These are phyloP conservation scores for Toxotes lorentzi DNA, from an alignment of 2,797 vertebrate species.

Conservation along the genomic window DNA sequence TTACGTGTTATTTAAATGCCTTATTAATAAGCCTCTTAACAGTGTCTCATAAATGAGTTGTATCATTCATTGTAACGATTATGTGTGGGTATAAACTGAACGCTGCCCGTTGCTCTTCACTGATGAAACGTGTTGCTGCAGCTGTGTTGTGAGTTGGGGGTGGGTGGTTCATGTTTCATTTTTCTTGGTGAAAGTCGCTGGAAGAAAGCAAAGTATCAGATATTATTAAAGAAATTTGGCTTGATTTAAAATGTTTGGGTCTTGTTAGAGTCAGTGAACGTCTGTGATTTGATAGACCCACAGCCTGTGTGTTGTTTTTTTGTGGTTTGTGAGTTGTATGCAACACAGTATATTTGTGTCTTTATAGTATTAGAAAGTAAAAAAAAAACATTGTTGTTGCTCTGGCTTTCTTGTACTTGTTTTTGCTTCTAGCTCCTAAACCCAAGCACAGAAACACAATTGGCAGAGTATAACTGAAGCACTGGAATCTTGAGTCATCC, in stretches of 20 bases:
- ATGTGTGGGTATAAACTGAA: neutral
- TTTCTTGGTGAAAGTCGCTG: neutral
- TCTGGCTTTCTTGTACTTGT: constrained; percentile 6
- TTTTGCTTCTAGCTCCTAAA: constrained; percentile 15
- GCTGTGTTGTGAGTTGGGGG: neutral
- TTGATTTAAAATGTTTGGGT: neutral
- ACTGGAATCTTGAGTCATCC: constrained; percentile 35
- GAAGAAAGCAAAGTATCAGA: neutral
- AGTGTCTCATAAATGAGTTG: neutral
- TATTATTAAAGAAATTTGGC: neutral
- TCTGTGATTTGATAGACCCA: neutral
- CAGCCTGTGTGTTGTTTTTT: neutral
- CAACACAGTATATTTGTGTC: neutral
- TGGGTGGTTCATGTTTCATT: neutral
- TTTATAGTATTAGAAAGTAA: neutral
- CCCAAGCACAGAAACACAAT: constrained; percentile 22
- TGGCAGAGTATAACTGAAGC: constrained; percentile 39
- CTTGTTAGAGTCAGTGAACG: neutral
- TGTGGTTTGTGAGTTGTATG: constrained; percentile 1
- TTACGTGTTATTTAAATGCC: neutral
- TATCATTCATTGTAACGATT: neutral
- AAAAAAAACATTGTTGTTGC: neutral
- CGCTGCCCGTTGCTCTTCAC: neutral
- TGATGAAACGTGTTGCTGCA: neutral
- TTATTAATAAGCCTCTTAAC: neutral